Evolutionary conservation across 2,797 vertebrate genomes (phyloP).

Genomic region (Tadarida brasiliensis): DNA sequence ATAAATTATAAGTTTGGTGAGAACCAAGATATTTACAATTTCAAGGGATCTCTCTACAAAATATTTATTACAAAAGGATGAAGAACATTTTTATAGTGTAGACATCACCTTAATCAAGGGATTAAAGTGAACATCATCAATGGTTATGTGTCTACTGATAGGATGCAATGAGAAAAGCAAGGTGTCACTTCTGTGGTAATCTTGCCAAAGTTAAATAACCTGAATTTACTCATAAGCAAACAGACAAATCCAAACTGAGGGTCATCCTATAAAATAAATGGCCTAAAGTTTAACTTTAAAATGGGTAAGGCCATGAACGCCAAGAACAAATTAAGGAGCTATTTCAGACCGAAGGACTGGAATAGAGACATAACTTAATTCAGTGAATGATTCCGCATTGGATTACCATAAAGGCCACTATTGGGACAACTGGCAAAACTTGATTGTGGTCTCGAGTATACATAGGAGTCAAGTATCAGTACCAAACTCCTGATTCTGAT

Average conservation of each 20-base stretch:
- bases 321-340: not conserved
- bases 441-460: not conserved
- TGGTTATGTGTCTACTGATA: not conserved
- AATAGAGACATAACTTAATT: not conserved
- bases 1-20: not conserved
- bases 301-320: not conserved
- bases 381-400: not conserved
- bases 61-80: not conserved
- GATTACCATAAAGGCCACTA: not conserved
- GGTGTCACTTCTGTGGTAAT: not conserved
- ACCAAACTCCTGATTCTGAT: not conserved
- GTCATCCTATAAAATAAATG: not conserved
- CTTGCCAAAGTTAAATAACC: not conserved
- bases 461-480: not conserved
- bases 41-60: conserved; percentile 9
- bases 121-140: not conserved
- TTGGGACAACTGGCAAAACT: not conserved
- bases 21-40: not conserved
- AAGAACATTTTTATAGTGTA: not conserved
- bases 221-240: conserved; percentile 13
- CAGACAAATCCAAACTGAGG: not conserved
- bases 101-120: not conserved
- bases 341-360: not conserved
- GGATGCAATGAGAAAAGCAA: not conserved
- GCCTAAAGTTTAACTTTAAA: not conserved